These are phyloP conservation scores for Dicyrtoma fusca DNA, from an alignment of 2,888 invertebrate genomes.

Conservation along the genomic window DNA sequence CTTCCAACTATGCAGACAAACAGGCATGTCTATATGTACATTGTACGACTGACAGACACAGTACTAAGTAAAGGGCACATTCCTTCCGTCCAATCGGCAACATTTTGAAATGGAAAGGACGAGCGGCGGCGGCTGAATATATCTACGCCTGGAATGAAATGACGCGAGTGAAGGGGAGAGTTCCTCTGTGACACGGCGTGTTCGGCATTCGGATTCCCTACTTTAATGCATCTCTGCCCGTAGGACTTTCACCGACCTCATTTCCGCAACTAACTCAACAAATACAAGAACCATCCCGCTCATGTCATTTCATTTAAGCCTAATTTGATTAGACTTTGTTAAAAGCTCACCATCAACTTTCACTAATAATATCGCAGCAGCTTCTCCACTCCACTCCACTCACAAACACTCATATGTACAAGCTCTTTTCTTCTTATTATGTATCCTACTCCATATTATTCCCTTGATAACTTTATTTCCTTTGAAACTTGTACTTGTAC, in stretches of 20 bases:
- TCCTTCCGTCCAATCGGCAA: too few species aligned
- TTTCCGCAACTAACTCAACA: conserved; percentile 3
- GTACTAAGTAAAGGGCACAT: too few species aligned
- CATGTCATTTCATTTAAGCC: conserved; percentile 29
- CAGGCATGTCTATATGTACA: too few species aligned
- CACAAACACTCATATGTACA: not conserved
- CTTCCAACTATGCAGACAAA: too few species aligned
- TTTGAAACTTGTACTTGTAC: not conserved
- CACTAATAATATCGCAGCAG: not conserved
- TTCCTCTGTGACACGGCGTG: conserved; percentile 8
- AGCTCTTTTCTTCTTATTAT: not conserved
- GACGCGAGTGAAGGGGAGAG: not conserved
- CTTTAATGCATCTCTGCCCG: conserved; percentile 2
- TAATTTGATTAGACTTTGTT: conserved; percentile 32
- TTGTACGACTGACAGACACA: too few species aligned
- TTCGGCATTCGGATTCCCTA: not conserved
- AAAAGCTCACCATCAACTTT: conserved; percentile 27
- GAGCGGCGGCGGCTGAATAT: too few species aligned
- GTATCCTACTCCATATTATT: too few species aligned
- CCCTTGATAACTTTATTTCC: too few species aligned
- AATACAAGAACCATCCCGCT: conserved; percentile 3
- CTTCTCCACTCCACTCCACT: not conserved
- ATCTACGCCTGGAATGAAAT: too few species aligned
- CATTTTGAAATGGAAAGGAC: too few species aligned
- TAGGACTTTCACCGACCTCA: conserved; percentile 19